Conservation (phyloP, 2,113 vertebrate species). For the Lontra canadensis region DNA sequence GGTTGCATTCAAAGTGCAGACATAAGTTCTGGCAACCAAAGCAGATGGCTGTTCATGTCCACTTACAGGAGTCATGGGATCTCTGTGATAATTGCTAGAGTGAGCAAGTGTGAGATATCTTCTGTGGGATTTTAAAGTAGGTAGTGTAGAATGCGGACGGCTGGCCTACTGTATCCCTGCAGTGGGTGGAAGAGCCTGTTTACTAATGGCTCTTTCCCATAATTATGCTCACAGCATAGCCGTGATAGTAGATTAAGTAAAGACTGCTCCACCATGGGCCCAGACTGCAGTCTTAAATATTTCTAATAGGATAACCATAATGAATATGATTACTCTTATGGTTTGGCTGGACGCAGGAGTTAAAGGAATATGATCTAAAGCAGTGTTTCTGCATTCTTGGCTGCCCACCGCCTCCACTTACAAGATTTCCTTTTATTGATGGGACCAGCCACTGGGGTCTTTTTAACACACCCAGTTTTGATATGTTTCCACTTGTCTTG, state of each 20-base stretch:
- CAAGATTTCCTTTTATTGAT: not conserved
- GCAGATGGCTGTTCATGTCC: not conserved
- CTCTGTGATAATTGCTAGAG: not conserved
- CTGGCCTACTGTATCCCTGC: not conserved
- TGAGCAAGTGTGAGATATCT: not conserved
- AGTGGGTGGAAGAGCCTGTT: not conserved
- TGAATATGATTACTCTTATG: not conserved
- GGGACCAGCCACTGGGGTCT: not conserved
- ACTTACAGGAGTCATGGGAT: not conserved
- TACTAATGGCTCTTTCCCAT: not conserved
- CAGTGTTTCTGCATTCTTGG: not conserved
- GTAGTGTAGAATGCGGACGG: accelerated
- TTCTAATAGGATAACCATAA: not conserved
- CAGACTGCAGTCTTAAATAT: not conserved
- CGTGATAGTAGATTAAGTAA: not conserved
- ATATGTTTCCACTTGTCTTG: not conserved
- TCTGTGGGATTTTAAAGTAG: not conserved
- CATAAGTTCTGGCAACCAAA: not conserved
- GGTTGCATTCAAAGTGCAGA: not conserved
- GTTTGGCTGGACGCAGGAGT: not conserved
- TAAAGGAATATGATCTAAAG: not conserved
- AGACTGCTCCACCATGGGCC: not conserved
- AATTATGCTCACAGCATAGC: not conserved
- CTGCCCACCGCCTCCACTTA: not conserved
- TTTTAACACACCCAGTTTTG: not conserved